Percentiles rank a stretch among this genome's conserved stretches.
These are phyloP conservation scores for Microplitis mediator DNA, from an alignment of 1,140 invertebrate genomes.

Conservation along the genomic window DNA sequence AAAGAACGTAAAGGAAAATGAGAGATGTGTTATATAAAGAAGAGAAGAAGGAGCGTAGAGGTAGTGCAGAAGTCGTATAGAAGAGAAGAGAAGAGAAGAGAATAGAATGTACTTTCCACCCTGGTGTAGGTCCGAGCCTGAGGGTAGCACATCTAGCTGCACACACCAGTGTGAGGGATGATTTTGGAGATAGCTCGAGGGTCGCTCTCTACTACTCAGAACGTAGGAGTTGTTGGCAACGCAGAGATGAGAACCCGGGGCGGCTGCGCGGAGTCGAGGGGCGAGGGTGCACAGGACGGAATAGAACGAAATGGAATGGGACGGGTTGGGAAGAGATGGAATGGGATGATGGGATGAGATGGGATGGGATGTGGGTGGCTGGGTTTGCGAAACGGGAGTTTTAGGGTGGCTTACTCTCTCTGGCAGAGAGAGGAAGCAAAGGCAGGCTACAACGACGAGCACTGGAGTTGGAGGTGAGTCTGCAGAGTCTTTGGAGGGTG, in stretches of 20 bases:
- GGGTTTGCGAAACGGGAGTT: neutral
- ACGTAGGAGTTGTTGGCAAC: constrained; percentile 48
- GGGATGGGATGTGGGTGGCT: constrained; percentile 51
- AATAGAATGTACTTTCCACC: constrained; percentile 13
- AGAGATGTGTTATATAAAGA: too few relatives aligned
- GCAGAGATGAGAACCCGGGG: constrained; percentile 31
- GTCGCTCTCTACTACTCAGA: constrained; percentile 43
- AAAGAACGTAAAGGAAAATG: too few relatives aligned
- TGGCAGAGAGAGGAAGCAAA: too few relatives aligned
- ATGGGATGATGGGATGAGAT: constrained; percentile 48
- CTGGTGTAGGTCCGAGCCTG: constrained; percentile 45
- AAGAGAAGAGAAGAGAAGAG: neutral
- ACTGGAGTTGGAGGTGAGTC: constrained; percentile 55
- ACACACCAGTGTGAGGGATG: constrained; percentile 60
- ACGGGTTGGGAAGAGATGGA: constrained; percentile 19
- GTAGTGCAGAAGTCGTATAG: too few relatives aligned
- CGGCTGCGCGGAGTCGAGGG: constrained; percentile 26
- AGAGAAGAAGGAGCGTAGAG: neutral
- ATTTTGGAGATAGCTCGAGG: constrained; percentile 63
- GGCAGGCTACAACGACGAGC: constrained; percentile 30
- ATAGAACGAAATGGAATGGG: constrained; percentile 29
- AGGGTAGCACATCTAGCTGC: constrained; percentile 45
- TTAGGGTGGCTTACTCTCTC: too few relatives aligned
- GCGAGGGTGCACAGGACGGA: constrained; percentile 21
- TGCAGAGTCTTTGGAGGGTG: constrained; percentile 61